phyloP scores from a whole-genome alignment of 2,797 vertebrate genomes.

The Xyrichtys novacula region DNA sequence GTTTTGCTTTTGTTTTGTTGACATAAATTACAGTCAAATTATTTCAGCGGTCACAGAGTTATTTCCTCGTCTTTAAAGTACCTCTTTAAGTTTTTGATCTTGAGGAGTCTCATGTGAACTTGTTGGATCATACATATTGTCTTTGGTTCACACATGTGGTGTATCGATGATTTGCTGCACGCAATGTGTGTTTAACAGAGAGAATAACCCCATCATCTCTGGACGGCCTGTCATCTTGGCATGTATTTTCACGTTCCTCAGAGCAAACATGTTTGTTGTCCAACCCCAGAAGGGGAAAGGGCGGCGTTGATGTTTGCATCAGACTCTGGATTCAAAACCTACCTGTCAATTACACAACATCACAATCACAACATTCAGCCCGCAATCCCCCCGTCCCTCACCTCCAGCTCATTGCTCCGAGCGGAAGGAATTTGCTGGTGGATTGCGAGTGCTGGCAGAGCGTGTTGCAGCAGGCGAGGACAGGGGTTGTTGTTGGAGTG shows the following conservation, averaged over 20 bases:
- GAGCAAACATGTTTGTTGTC: constrained; percentile 46
- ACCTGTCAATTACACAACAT: constrained; percentile 76
- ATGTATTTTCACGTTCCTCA: constrained; percentile 62
- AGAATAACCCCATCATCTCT: constrained; percentile 44
- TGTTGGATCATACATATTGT: background rate
- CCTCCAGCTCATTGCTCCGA: constrained; percentile 51
- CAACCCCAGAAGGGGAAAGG: constrained; percentile 4
- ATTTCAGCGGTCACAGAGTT: background rate
- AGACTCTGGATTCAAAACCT: constrained; percentile 60
- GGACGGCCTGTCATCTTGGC: constrained; percentile 53
- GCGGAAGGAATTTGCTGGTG: constrained; percentile 78
- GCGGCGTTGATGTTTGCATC: constrained; percentile 38
- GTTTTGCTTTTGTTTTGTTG: background rate
- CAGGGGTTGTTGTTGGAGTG: constrained; percentile 71
- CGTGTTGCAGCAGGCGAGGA: constrained; percentile 81
- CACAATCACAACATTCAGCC: constrained; percentile 61
- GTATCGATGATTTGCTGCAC: constrained; percentile 41
- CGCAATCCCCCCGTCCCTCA: constrained; percentile 42
- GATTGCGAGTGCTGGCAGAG: constrained; percentile 69
- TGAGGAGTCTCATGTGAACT: background rate
- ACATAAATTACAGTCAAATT: constrained; percentile 7
- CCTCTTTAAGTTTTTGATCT: background rate
- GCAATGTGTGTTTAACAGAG: constrained; percentile 37
- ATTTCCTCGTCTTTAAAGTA: constrained; percentile 8
- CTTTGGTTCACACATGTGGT: constrained; percentile 16